Evolutionary conservation across 2,113 vertebrate genomes (phyloP).

Genomic region (Protobothrops mucrosquamatus): DNA sequence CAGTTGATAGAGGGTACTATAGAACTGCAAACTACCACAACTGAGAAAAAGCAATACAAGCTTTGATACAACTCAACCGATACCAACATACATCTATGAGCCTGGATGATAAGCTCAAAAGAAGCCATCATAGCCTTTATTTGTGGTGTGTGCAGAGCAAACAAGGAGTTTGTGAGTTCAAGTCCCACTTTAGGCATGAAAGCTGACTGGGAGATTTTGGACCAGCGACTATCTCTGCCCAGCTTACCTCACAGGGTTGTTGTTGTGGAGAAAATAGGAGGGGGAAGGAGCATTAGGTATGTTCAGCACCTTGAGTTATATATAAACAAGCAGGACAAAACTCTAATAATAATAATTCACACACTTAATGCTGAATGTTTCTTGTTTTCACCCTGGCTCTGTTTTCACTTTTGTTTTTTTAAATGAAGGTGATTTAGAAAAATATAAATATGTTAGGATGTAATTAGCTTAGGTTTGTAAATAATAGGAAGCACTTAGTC

Average conservation of each 20-base stretch:
- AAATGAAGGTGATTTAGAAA: neutral
- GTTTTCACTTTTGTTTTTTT: neutral
- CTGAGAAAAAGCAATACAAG: slow-evolving; percentile 46
- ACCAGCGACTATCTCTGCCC: neutral
- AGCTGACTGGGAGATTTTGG: neutral
- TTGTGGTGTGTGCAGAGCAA: slow-evolving; percentile 28
- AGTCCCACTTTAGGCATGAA: neutral
- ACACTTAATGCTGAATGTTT: neutral
- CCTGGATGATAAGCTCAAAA: slow-evolving; percentile 40
- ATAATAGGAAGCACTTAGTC: neutral
- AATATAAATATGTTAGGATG: neutral
- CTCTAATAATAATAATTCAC: neutral
- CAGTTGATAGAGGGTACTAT: neutral
- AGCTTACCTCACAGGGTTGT: neutral
- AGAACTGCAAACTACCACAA: slow-evolving; percentile 31
- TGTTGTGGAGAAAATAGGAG: neutral
- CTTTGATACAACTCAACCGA: neutral
- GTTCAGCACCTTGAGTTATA: neutral
- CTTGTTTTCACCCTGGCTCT: neutral
- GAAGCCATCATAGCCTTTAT: slow-evolving; percentile 27
- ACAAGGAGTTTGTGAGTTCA: neutral
- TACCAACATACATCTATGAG: slow-evolving; percentile 29
- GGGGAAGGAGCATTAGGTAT: neutral
- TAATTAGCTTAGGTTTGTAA: neutral
- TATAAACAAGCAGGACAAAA: neutral